Conservation (phyloP, 2,888 invertebrate species). For the Lottia scabra region DNA sequence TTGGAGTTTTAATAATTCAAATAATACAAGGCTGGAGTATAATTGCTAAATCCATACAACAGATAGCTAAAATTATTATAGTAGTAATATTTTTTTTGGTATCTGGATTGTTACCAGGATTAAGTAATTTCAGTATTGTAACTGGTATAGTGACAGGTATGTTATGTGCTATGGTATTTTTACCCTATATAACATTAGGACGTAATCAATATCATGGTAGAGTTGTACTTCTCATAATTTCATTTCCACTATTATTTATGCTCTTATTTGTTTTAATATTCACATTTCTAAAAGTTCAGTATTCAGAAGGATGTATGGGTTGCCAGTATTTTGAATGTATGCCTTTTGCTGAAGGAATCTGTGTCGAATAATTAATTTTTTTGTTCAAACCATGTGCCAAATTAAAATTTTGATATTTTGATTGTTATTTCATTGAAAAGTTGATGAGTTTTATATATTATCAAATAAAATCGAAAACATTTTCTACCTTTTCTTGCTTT, state of each 20-base stretch:
- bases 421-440: too few species aligned
- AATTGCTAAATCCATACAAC: slow-evolving; percentile 38
- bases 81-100: slow-evolving; percentile 35
- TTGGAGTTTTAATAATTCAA: slow-evolving; percentile 50
- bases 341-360: slow-evolving; percentile 46
- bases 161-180: slow-evolving; percentile 42
- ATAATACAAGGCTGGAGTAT: slow-evolving; percentile 53
- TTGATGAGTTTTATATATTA: too few species aligned
- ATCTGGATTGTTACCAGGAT: slow-evolving; percentile 47
- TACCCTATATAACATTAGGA: slow-evolving; percentile 57
- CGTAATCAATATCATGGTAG: slow-evolving; percentile 34
- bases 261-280: slow-evolving; percentile 33
- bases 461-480: too few species aligned
- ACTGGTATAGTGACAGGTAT: slow-evolving; percentile 48
- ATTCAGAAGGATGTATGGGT: slow-evolving; percentile 30
- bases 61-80: slow-evolving; percentile 36
- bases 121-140: slow-evolving; percentile 47
- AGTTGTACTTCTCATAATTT: slow-evolving; percentile 32
- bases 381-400: too few species aligned
- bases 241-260: slow-evolving; percentile 29
- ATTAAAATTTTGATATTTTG: too few species aligned
- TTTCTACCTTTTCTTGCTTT: too few species aligned
- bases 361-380: slow-evolving; percentile 12
- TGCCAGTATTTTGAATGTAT: slow-evolving; percentile 48
- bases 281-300: slow-evolving; percentile 43